Evolutionary conservation across 2,797 vertebrate species (phyloP).

Genomic region (Pyrocephalus nanus): DNA sequence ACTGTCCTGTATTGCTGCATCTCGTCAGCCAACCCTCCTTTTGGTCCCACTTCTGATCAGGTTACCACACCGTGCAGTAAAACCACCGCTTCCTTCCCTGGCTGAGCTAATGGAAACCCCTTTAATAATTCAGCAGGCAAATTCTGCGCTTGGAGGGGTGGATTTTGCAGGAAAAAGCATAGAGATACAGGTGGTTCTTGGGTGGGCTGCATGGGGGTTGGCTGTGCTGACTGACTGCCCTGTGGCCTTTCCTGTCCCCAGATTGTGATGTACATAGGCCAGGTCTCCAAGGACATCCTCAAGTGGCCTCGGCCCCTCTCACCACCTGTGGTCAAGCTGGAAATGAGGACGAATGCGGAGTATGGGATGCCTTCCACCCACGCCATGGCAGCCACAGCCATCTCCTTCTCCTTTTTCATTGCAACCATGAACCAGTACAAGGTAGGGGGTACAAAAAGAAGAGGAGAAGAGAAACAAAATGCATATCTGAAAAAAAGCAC

Average conservation of each 20-base stretch:
- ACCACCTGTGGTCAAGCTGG: constrained; percentile 92
- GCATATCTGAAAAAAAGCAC: fast-evolving
- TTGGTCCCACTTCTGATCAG: not conserved
- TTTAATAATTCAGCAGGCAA: constrained; percentile 50
- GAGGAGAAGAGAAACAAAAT: not conserved
- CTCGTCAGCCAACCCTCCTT: not conserved
- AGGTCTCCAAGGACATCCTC: constrained; percentile 91
- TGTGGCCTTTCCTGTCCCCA: constrained; percentile 61
- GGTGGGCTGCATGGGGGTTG: not conserved
- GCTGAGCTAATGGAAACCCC: not conserved
- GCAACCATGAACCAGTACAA: constrained; percentile 85
- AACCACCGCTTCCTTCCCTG: fast-evolving
- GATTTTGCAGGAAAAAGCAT: not conserved
- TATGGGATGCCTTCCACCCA: constrained; percentile 98
- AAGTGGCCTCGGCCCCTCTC: constrained; percentile 91
- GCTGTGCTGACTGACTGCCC: not conserved
- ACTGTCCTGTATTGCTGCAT: not conserved
- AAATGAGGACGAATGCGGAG: constrained; percentile 83
- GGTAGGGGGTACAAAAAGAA: constrained; percentile 69
- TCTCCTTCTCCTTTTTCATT: constrained; percentile 88
- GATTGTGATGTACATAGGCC: constrained; percentile 96
- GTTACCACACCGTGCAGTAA: not conserved
- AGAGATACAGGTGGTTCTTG: not conserved
- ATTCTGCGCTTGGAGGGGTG: not conserved
- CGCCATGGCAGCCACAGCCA: constrained; percentile 91